A percentile compares a stretch with the other conserved stretches of the same genome.
phyloP scores from a whole-genome alignment of 1,140 invertebrate genomes.

The Lasioglossum albipes region DNA sequence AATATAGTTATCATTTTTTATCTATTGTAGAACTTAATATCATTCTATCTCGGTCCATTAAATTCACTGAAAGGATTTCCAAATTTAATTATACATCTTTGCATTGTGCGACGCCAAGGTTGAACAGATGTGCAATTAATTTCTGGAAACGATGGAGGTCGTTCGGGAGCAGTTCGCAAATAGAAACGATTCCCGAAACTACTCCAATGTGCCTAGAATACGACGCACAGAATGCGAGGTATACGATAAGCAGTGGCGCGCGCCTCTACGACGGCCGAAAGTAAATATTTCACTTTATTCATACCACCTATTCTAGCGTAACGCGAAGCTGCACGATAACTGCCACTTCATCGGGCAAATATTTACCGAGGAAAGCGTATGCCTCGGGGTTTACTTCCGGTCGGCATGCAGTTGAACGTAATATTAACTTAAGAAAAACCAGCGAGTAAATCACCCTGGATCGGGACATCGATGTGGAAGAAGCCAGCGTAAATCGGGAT shows the following conservation, averaged over 20 bases:
- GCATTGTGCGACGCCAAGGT: no score
- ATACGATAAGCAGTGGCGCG: neutral
- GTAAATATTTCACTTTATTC: constrained; percentile 50
- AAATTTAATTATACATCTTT: no score
- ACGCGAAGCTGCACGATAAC: constrained; percentile 32
- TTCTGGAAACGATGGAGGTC: no score
- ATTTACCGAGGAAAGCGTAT: constrained; percentile 33
- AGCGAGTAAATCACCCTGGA: constrained; percentile 9
- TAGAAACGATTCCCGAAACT: no score
- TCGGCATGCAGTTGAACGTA: neutral
- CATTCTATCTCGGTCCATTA: no score
- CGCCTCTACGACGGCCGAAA: neutral
- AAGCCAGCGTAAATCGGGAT: neutral
- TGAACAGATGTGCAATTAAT: no score
- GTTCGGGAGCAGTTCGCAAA: no score
- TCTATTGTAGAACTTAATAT: no score
- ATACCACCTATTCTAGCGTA: constrained; percentile 16
- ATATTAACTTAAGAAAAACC: constrained; percentile 18
- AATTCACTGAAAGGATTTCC: no score
- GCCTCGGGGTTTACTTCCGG: constrained; percentile 17
- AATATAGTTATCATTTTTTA: no score
- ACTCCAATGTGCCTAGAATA: no score
- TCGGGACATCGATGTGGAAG: neutral
- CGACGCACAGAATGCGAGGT: constrained; percentile 1
- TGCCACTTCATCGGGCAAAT: constrained; percentile 36